phyloP scores from a whole-genome alignment of 2,797 vertebrate genomes.

The Remorina albescens region DNA sequence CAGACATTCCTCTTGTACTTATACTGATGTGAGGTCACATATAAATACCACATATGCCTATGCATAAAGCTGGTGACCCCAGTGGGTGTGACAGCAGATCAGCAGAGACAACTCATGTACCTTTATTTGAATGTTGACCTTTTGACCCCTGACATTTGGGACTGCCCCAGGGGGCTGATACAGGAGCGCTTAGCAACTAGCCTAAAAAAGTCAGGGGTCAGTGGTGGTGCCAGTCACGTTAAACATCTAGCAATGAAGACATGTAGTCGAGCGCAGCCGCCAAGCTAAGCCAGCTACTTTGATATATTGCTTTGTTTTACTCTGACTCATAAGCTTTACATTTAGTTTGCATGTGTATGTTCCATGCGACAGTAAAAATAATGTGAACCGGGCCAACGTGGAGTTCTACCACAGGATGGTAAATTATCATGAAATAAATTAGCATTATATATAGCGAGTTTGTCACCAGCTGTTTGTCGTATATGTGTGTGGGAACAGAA shows the following conservation, averaged over 20 bases:
- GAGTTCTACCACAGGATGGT: background rate
- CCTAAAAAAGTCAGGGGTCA: slow-evolving; percentile 53
- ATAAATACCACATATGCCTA: background rate
- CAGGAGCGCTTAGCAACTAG: slow-evolving; percentile 20
- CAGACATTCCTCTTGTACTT: background rate
- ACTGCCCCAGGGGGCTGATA: slow-evolving; percentile 26
- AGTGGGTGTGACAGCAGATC: slow-evolving; percentile 23
- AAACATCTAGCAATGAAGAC: slow-evolving; percentile 27
- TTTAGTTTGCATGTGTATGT: slow-evolving; percentile 8
- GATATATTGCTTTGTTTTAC: background rate
- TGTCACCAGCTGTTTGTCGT: slow-evolving; percentile 2
- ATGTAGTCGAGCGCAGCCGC: background rate
- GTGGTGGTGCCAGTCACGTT: slow-evolving; percentile 23
- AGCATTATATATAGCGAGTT: slow-evolving; percentile 24
- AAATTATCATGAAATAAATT: slow-evolving; percentile 19
- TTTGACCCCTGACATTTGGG: slow-evolving; percentile 52
- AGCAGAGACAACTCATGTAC: slow-evolving; percentile 7
- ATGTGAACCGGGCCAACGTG: background rate
- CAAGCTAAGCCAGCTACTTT: background rate
- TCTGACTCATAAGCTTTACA: slow-evolving; percentile 1
- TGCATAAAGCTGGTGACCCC: background rate
- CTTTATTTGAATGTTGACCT: slow-evolving; percentile 41
- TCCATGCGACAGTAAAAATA: background rate
- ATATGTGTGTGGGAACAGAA: background rate
- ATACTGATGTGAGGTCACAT: background rate